These are phyloP conservation scores for Anarrhichthys ocellatus DNA, from an alignment of 2,113 vertebrate species.

Conservation along the genomic window DNA sequence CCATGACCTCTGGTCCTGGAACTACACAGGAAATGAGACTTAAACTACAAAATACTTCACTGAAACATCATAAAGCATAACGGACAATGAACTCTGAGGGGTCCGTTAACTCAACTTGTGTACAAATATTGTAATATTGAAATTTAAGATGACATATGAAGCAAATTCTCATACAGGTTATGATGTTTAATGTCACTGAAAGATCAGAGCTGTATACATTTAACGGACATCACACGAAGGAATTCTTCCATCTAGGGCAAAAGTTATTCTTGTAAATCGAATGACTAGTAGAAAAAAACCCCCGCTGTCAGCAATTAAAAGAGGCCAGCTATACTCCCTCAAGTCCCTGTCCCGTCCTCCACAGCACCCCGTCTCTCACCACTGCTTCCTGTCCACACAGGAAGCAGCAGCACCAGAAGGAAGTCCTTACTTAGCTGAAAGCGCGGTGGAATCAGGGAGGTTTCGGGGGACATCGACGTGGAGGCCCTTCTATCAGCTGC, in stretches of 20 bases:
- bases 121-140: neutral
- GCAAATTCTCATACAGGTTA: neutral
- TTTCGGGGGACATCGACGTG: conserved; percentile 35
- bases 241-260: neutral
- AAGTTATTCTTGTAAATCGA: neutral
- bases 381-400: conserved; percentile 79
- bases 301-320: conserved; percentile 22
- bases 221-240: neutral
- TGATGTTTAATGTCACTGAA: neutral
- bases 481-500: conserved; percentile 59
- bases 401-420: conserved; percentile 78
- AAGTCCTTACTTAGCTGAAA: conserved; percentile 81
- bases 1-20: conserved; percentile 6
- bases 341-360: conserved; percentile 44
- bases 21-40: neutral
- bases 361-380: conserved; percentile 70
- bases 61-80: neutral
- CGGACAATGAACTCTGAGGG: neutral
- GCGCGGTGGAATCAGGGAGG: conserved; percentile 56
- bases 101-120: neutral
- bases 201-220: neutral
- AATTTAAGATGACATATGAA: neutral
- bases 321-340: conserved; percentile 10
- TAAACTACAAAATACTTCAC: neutral
- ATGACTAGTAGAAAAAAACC: neutral